Conservation (phyloP, 1,140 invertebrate species). For the Pygmarrhopalites habei region DNA sequence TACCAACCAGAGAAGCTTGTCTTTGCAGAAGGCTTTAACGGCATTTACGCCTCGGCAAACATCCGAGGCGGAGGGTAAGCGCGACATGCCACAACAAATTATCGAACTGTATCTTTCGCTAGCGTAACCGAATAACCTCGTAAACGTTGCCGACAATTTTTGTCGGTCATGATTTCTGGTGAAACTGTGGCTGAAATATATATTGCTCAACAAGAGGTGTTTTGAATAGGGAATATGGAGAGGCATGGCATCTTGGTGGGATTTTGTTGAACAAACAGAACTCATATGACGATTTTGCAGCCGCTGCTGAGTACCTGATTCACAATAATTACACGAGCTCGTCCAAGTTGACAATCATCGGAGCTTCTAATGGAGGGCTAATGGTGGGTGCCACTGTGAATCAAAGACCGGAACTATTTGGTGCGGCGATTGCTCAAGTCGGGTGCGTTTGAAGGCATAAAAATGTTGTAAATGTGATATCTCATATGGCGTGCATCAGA, state of each 20-base stretch:
- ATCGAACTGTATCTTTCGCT: no score
- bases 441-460: constrained; percentile 67
- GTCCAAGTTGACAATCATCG: constrained; percentile 75
- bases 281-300: constrained; percentile 91
- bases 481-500: no score
- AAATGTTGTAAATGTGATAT: no score
- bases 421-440: constrained; percentile 80
- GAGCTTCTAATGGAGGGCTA: constrained; percentile 92
- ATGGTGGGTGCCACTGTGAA: constrained; percentile 87
- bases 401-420: constrained; percentile 91
- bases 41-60: constrained; percentile 83
- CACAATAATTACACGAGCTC: constrained; percentile 70
- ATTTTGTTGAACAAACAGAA: constrained; percentile 91
- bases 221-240: constrained; percentile 80
- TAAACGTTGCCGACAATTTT: no score
- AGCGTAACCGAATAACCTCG: no score
- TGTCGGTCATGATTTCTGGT: no score
- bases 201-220: background rate
- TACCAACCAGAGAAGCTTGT: constrained; percentile 73
- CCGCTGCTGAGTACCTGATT: constrained; percentile 84
- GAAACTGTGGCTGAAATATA: no score
- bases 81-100: no score
- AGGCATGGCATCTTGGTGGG: constrained; percentile 77
- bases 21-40: constrained; percentile 82
- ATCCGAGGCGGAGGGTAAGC: constrained; percentile 86